Percentiles rank a stretch among this genome's conserved stretches.
phyloP scores from a whole-genome alignment of 2,797 vertebrate genomes.

The Cryptoprocta ferox region DNA sequence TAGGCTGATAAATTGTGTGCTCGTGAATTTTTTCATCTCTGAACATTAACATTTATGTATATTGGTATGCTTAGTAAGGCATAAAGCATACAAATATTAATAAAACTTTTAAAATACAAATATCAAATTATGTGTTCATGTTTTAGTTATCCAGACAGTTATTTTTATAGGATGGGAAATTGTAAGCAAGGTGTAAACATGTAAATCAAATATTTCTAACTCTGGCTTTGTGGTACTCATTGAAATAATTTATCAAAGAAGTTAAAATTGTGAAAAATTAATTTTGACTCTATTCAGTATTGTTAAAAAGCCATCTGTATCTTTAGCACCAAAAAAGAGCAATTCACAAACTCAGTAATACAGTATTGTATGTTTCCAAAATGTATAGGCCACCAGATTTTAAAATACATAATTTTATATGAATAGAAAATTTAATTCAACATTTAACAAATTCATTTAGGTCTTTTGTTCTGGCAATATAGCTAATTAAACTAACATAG shows the following conservation, averaged over 20 bases:
- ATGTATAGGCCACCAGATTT: neutral
- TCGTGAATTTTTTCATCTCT: constrained; percentile 27
- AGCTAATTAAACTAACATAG: neutral
- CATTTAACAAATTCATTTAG: neutral
- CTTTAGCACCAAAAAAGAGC: constrained; percentile 25
- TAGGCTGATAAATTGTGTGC: neutral
- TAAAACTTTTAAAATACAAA: neutral
- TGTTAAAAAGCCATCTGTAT: neutral
- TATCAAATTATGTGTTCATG: neutral
- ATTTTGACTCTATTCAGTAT: neutral
- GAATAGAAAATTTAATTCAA: constrained; percentile 33
- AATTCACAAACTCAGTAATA: constrained; percentile 11
- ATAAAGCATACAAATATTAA: neutral
- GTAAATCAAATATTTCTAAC: neutral
- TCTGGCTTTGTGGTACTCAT: neutral
- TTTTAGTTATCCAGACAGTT: neutral
- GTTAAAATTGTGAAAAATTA: constrained; percentile 35
- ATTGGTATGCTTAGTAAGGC: neutral
- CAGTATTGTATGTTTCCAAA: neutral
- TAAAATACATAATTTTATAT: constrained; percentile 30
- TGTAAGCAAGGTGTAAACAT: neutral
- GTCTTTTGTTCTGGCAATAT: neutral
- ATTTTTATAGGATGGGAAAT: constrained; percentile 19
- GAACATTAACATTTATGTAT: neutral
- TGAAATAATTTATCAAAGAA: constrained; percentile 30